phyloP scores from a whole-genome alignment of 1,140 invertebrate species.

The Cydia pomonella region DNA sequence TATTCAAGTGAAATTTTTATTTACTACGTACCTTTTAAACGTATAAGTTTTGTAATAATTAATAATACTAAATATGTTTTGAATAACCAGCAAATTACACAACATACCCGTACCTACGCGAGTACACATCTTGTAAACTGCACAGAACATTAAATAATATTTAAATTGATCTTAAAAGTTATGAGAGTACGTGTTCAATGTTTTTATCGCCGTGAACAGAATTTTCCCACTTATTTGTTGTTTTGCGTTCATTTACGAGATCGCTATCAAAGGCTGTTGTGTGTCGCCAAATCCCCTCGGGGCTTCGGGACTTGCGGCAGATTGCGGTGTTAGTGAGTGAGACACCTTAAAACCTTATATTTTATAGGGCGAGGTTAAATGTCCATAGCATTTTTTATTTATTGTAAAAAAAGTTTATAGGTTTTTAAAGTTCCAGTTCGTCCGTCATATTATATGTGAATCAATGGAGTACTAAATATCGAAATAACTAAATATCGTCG shows the following conservation, averaged over 20 bases:
- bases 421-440: too few relatives aligned
- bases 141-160: neutral
- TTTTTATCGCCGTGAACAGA: neutral
- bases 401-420: too few relatives aligned
- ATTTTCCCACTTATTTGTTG: slow-evolving; percentile 1
- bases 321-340: neutral
- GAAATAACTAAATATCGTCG: too few relatives aligned
- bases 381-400: neutral
- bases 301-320: neutral
- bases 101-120: too few relatives aligned
- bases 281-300: neutral
- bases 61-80: too few relatives aligned
- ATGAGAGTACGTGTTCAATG: neutral
- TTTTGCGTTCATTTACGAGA: neutral
- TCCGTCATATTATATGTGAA: too few relatives aligned
- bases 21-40: too few relatives aligned
- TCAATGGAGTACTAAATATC: too few relatives aligned
- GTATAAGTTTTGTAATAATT: too few relatives aligned
- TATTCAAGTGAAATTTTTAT: too few relatives aligned
- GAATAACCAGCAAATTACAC: too few relatives aligned
- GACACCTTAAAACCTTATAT: neutral
- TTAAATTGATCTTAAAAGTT: neutral
- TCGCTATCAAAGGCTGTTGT: slow-evolving; percentile 2
- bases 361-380: neutral
- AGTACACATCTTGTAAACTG: too few relatives aligned